These are phyloP conservation scores for Syngnathus rostellatus DNA, from an alignment of 2,797 vertebrate species.

Conservation along the genomic window DNA sequence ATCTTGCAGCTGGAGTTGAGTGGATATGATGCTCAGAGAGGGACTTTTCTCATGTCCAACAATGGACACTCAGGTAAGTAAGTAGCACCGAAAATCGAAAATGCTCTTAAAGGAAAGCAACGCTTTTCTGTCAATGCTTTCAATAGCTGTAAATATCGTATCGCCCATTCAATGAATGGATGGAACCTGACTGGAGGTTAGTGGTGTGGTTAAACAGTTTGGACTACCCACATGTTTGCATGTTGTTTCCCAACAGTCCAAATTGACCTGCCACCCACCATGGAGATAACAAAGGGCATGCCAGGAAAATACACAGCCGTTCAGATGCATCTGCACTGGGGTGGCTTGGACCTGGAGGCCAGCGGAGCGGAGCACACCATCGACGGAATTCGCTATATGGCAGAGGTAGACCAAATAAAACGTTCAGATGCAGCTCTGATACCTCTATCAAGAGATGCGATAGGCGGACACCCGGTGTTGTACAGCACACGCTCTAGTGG, in stretches of 20 bases:
- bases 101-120: not conserved
- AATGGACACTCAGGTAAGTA: conserved; percentile 83
- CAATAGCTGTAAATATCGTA: no score
- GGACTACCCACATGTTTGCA: not conserved
- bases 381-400: conserved; percentile 77
- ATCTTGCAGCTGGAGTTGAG: conserved; percentile 66
- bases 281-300: conserved; percentile 71
- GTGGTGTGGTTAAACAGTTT: no score
- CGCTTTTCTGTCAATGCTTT: not conserved
- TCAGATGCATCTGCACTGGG: conserved; percentile 95
- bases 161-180: no score
- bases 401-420: conserved; percentile 70
- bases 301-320: conserved; percentile 69
- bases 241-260: conserved; percentile 67
- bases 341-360: conserved; percentile 72
- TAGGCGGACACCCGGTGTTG: not conserved
- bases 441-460: not conserved
- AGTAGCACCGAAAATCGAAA: not conserved
- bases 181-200: no score
- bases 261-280: conserved; percentile 74
- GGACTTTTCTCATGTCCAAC: conserved; percentile 75
- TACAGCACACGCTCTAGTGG: not conserved
- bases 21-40: conserved; percentile 64
- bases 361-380: conserved; percentile 89
- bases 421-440: not conserved